Evolutionary conservation across 2,888 invertebrate species (phyloP), one percentile per base, ranked within the genome.

Genomic region (Bugula neritina): DNA sequence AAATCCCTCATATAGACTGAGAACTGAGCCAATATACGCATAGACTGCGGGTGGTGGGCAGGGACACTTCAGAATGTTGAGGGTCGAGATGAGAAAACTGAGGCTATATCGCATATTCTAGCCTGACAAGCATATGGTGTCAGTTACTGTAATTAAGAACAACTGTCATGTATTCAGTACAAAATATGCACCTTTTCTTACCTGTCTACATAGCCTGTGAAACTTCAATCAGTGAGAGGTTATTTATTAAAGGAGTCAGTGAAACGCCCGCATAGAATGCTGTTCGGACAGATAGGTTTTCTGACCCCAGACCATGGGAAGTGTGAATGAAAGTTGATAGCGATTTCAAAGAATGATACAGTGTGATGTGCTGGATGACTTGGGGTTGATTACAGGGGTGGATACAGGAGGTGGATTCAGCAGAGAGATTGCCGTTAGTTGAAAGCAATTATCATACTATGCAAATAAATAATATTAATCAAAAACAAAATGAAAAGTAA

Each of bases 121-220:
- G 63, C 13, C 21, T 17, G 31, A 63, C 34, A 13, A 63, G 31
- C 63, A 63, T 31, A 27, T 63, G 63, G 5, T 63, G 10, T 21
- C 63, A 27, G 10, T 63, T 63, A 63, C 63, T 31, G 5, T 63
- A 63, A 63, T 63, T 63, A 63, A 31, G 3, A 63, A 63, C 63
- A 63, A 63, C 27, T 63, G 63, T 63, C 27, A 3, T 13, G 5
- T 10, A 13, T 5, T 63, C 34, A 63, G 63, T 63, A 63, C 63
- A 63, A 63, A 63, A 43, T 31, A 63, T 63, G 63, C 63, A 63
- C 63, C 63, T 31, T n/a, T 13, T 21, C 29, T n/a, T 43, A 43
- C 43, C 43, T 43, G 43, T 43, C 43, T 43, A 43, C 17, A 17
- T 43, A 17, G 17, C 43, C 43, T 17, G 5, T 17, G 17, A 17